These are phyloP conservation scores for crab-eating macaque (Macaca fascicularis) DNA, from an alignment of 2,113 vertebrate species.

Conservation along the genomic window T2T-MFA8v1.1 NC_088379.1:36311501-36312000, in stretches of 20 bases:
- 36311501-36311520: neutral
- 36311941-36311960: neutral
- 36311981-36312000: neutral
- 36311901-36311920: neutral
- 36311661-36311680: fast-evolving
- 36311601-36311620: neutral
- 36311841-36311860: neutral
- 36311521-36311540: neutral
- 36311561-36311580: neutral
- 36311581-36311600: neutral
- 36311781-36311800: neutral
- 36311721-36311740: too few species aligned
- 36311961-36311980: neutral
- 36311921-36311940: neutral
- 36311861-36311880: neutral
- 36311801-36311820: neutral
- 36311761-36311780: too few species aligned
- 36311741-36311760: neutral
- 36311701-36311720: neutral
- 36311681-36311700: too few species aligned
- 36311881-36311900: neutral
- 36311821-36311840: neutral
- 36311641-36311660: neutral
- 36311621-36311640: neutral
- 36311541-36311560: neutral